A percentile compares a stretch with the other conserved stretches of the same genome.
Conservation (phyloP, 2,888 invertebrate genomes). For the Oscheius myriophilus region DNA sequence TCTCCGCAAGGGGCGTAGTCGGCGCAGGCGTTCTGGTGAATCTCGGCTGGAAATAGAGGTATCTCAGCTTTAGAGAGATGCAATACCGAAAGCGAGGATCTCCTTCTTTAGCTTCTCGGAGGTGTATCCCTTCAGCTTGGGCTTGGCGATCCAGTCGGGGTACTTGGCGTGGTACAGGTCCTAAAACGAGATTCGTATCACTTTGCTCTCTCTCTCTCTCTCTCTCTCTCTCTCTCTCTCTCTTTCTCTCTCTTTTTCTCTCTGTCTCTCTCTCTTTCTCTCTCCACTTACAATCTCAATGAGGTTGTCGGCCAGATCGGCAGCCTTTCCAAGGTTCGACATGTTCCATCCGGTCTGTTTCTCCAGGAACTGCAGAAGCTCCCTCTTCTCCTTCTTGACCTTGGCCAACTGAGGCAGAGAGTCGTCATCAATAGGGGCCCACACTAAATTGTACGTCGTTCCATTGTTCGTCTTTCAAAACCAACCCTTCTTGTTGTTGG, state of each 20-base stretch:
- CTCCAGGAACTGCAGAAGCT: conserved; percentile 44
- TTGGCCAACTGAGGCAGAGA: conserved; percentile 33
- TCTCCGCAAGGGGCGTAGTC: conserved; percentile 48
- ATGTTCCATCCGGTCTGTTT: conserved; percentile 50
- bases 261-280: neutral
- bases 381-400: conserved; percentile 18
- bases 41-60: conserved; percentile 39
- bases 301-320: conserved; percentile 51
- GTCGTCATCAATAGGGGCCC: conserved; percentile 37
- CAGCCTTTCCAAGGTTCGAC: conserved; percentile 34
- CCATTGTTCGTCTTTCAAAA: neutral
- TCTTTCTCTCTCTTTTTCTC: neutral
- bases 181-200: conserved; percentile 4
- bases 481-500: conserved; percentile 11
- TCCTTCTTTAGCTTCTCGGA: conserved; percentile 25
- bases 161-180: conserved; percentile 27
- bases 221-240: too few relatives aligned
- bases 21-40: conserved; percentile 56
- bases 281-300: conserved; percentile 35
- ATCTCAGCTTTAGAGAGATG: neutral
- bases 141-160: conserved; percentile 40
- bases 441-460: conserved; percentile 21
- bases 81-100: conserved; percentile 31
- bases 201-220: too few relatives aligned
- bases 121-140: conserved; percentile 34